These are phyloP conservation scores for Cerceris rybyensis DNA, from an alignment of 2,888 invertebrate species.

Conservation along the genomic window DNA sequence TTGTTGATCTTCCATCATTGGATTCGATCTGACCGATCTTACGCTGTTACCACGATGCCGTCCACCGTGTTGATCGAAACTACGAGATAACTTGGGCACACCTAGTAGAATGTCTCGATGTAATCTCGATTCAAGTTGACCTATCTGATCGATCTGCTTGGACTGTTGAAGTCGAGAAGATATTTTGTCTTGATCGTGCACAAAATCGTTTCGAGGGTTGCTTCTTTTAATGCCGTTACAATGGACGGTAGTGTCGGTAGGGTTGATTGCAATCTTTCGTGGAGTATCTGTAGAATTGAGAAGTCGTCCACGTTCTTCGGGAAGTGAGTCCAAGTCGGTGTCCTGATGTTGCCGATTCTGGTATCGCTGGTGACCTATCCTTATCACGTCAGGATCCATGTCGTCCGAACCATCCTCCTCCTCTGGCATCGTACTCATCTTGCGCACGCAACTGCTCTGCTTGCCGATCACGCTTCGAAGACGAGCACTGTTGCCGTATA, in stretches of 20 bases:
- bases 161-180: constrained; percentile 29
- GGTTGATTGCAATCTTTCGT: constrained; percentile 55
- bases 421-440: constrained; percentile 79
- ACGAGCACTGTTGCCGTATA: constrained; percentile 47
- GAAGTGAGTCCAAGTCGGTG: constrained; percentile 72
- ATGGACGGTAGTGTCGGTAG: constrained; percentile 25
- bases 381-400: constrained; percentile 67
- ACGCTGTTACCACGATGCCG: constrained; percentile 75
- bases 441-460: constrained; percentile 67
- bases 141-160: constrained; percentile 35
- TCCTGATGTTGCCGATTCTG: constrained; percentile 51
- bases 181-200: constrained; percentile 69
- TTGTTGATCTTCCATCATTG: constrained; percentile 72
- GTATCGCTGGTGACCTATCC: constrained; percentile 51
- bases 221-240: constrained; percentile 59
- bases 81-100: constrained; percentile 39
- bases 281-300: constrained; percentile 42
- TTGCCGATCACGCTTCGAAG: constrained; percentile 63
- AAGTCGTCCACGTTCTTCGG: constrained; percentile 71
- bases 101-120: constrained; percentile 27
- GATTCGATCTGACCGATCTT: constrained; percentile 73
- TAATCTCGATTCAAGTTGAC: constrained; percentile 43
- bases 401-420: constrained; percentile 77
- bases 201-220: constrained; percentile 65
- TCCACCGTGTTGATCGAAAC: constrained; percentile 44